A percentile compares a stretch with the other conserved stretches of the same genome.
Evolutionary conservation across 1,140 invertebrate genomes (phyloP).

Genomic region (Euglossa dilemma): DNA sequence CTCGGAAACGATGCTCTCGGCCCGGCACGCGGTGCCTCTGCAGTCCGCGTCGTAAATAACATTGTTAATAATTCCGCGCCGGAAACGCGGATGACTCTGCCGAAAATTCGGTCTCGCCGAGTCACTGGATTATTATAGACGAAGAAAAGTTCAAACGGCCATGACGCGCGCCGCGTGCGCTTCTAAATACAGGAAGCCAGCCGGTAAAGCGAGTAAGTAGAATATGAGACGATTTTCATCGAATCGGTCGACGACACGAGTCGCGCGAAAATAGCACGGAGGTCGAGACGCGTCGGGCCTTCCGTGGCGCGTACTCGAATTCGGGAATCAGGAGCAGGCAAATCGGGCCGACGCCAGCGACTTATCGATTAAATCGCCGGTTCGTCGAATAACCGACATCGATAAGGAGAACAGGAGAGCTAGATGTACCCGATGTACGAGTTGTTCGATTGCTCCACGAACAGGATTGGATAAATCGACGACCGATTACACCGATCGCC

Average conservation of each 20-base stretch:
- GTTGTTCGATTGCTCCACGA: no score
- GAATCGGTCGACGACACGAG: neutral
- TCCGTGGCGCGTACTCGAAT: neutral
- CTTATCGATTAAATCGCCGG: neutral
- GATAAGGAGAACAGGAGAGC: no score
- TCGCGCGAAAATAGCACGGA: slow-evolving; percentile 31
- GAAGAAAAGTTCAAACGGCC: slow-evolving; percentile 11
- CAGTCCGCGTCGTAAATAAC: neutral
- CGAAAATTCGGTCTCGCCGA: neutral
- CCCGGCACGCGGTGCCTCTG: neutral
- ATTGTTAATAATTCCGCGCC: neutral
- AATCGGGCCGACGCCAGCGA: no score
- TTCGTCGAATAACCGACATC: neutral
- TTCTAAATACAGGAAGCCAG: neutral
- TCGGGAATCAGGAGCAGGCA: neutral
- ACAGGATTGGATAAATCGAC: no score
- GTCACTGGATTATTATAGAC: slow-evolving; percentile 42
- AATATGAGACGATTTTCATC: slow-evolving; percentile 36
- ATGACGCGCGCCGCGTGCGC: neutral
- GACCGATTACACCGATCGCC: no score
- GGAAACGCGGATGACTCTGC: neutral
- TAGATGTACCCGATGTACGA: neutral
- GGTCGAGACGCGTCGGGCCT: slow-evolving; percentile 6
- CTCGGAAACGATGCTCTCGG: neutral
- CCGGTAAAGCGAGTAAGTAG: slow-evolving; percentile 1